These are phyloP conservation scores for Perdita meconis DNA, from an alignment of 2,888 invertebrate species.

Conservation along the genomic window DNA sequence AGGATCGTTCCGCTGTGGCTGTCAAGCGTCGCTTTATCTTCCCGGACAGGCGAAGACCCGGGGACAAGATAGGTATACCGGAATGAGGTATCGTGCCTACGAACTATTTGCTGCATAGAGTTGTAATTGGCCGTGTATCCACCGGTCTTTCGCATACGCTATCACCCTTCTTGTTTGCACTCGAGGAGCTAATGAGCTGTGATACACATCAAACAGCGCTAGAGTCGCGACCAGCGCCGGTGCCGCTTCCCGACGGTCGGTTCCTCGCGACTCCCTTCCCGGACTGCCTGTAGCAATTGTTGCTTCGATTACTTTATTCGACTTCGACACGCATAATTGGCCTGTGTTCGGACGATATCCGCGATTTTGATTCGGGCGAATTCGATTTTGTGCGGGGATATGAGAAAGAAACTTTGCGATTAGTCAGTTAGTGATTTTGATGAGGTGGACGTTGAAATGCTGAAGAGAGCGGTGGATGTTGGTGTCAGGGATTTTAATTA, in stretches of 20 bases:
- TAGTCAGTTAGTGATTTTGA: too few species aligned
- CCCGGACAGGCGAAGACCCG: slow-evolving; percentile 21
- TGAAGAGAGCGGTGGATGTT: too few species aligned
- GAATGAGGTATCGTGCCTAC: slow-evolving; percentile 77
- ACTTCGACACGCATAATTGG: neutral
- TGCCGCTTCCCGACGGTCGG: slow-evolving; percentile 67
- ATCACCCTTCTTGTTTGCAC: slow-evolving; percentile 78
- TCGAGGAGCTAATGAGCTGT: slow-evolving; percentile 82
- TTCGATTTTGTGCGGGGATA: too few species aligned
- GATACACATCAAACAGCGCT: slow-evolving; percentile 83
- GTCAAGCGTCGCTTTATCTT: slow-evolving; percentile 53
- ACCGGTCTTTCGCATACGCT: slow-evolving; percentile 74
- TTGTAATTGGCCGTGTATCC: slow-evolving; percentile 83
- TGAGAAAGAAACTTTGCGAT: too few species aligned
- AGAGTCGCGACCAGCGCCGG: slow-evolving; percentile 60
- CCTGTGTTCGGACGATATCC: neutral
- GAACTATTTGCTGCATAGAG: slow-evolving; percentile 82
- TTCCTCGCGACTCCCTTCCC: slow-evolving; percentile 62
- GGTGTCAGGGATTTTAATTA: too few species aligned
- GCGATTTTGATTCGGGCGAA: too few species aligned
- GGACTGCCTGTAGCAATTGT: slow-evolving; percentile 37
- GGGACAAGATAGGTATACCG: slow-evolving; percentile 55
- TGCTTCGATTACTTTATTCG: slow-evolving; percentile 46
- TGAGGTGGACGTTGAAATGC: too few species aligned
- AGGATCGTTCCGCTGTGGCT: slow-evolving; percentile 32